Evolutionary conservation across 2,797 vertebrate genomes (phyloP).

Genomic region (Poeciliopsis paucimaculata): DNA sequence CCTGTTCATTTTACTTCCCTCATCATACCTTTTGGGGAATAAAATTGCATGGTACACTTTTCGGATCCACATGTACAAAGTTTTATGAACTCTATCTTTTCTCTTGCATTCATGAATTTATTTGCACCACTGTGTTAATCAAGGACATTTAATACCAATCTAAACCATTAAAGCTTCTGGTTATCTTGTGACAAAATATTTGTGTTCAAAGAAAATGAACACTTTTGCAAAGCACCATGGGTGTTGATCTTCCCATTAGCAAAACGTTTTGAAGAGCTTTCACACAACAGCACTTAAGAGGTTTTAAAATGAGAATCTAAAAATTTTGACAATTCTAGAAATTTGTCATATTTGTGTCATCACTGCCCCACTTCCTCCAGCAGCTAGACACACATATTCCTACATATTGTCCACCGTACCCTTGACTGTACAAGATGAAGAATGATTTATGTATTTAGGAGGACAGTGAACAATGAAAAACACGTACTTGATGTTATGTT

Average conservation of each 20-base stretch:
- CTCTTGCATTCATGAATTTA: background rate
- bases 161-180: background rate
- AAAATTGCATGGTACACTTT: background rate
- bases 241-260: background rate
- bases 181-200: background rate
- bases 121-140: background rate
- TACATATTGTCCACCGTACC: slow-evolving; percentile 49
- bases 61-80: background rate
- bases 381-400: slow-evolving; percentile 21
- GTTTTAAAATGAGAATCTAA: background rate
- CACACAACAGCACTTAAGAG: background rate
- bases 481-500: slow-evolving; percentile 73
- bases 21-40: background rate
- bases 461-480: slow-evolving; percentile 75
- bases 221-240: background rate
- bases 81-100: background rate
- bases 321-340: background rate
- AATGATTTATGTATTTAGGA: slow-evolving; percentile 73
- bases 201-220: background rate
- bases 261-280: background rate
- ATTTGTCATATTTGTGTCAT: slow-evolving; percentile 10
- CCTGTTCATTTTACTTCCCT: background rate
- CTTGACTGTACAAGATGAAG: slow-evolving; percentile 52
- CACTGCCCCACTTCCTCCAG: background rate
- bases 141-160: background rate